Evolutionary conservation across 2,888 invertebrate species (phyloP).

Genomic region (Nyleta sp.): DNA sequence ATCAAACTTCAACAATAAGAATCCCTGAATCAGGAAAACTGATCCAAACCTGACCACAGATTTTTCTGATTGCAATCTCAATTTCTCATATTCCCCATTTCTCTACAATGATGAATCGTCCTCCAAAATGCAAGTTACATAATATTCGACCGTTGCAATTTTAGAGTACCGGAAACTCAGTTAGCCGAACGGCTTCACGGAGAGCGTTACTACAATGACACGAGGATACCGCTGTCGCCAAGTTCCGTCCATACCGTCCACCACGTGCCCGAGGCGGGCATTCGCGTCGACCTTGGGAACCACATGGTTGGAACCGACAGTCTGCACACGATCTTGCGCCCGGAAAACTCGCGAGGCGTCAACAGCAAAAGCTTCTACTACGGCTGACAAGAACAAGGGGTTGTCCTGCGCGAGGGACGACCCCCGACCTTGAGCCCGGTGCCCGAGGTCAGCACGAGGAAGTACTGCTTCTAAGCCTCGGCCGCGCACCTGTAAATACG

Average conservation of each 20-base stretch:
- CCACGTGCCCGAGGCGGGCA: constrained; percentile 67
- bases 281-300: constrained; percentile 80
- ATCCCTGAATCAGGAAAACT: no score
- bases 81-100: no score
- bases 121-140: no score
- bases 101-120: no score
- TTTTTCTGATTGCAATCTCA: no score
- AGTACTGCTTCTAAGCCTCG: constrained; percentile 78
- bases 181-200: constrained; percentile 79
- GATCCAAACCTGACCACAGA: no score
- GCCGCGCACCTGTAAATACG: constrained; percentile 42
- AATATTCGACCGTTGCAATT: constrained; percentile 15
- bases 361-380: constrained; percentile 84
- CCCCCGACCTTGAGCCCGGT: constrained; percentile 77
- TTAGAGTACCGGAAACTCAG: constrained; percentile 79
- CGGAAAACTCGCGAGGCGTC: constrained; percentile 80
- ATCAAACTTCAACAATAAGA: no score
- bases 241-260: constrained; percentile 67
- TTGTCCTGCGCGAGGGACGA: constrained; percentile 79
- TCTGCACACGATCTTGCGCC: constrained; percentile 77
- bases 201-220: constrained; percentile 77
- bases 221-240: constrained; percentile 78
- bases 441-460: constrained; percentile 80
- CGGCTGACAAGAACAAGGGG: constrained; percentile 88
- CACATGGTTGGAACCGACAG: constrained; percentile 81